Conservation (phyloP, 1,140 invertebrate species). For the Cyphomyrmex costatus region DNA sequence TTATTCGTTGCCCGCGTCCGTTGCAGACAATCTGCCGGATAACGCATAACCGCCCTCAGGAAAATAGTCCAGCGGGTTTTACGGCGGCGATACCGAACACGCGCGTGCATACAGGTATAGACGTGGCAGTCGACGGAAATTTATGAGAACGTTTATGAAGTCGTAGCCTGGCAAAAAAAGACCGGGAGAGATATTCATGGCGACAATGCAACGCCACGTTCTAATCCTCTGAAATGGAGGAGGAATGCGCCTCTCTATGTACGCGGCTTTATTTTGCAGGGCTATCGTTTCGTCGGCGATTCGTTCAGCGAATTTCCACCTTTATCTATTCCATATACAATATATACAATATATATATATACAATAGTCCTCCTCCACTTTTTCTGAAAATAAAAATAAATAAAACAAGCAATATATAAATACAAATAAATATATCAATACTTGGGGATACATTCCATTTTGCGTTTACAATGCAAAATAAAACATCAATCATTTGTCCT, state of each 20-base stretch:
- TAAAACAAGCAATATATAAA: not conserved
- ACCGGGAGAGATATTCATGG: conserved; percentile 56
- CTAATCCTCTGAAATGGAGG: conserved; percentile 70
- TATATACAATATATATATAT: conserved; percentile 1
- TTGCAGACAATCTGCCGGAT: conserved; percentile 74
- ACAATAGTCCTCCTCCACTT: not conserved
- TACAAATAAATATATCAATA: conserved; percentile 29
- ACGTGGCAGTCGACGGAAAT: conserved; percentile 60
- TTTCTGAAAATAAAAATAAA: conserved; percentile 18
- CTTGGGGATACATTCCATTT: too few relatives aligned
- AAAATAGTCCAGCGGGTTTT: conserved; percentile 70
- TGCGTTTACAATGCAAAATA: too few relatives aligned
- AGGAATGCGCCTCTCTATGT: conserved; percentile 16
- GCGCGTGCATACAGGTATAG: not conserved
- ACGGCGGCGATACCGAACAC: conserved; percentile 34
- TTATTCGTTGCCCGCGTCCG: conserved; percentile 70
- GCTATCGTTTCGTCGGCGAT: conserved; percentile 67
- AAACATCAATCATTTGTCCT: too few relatives aligned
- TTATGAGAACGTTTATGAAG: conserved; percentile 77
- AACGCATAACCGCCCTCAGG: conserved; percentile 70
- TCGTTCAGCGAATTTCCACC: conserved; percentile 60
- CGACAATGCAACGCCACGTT: conserved; percentile 63
- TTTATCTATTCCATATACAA: conserved; percentile 1
- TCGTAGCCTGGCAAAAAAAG: conserved; percentile 54
- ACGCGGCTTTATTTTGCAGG: conserved; percentile 57